Conservation (phyloP, 1,140 invertebrate species). For the Pachyrhynchus sulphureomaculatus region DNA sequence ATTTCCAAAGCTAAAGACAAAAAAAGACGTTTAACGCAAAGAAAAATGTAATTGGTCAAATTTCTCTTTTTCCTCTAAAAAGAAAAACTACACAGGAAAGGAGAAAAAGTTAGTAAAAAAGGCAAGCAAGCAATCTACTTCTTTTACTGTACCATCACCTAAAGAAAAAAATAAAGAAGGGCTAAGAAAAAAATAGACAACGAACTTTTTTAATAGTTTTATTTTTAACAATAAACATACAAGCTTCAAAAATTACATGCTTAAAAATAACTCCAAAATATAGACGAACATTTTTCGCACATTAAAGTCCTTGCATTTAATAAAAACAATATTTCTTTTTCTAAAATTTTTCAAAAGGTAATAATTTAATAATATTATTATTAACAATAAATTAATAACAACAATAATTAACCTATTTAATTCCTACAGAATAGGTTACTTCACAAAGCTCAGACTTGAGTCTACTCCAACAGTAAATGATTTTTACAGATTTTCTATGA, state of each 20-base stretch:
- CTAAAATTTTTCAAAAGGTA: no score
- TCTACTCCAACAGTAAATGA: no score
- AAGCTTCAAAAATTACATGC: slow-evolving; percentile 24
- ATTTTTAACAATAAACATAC: slow-evolving; percentile 30
- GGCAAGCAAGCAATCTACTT: not conserved
- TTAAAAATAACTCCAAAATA: slow-evolving; percentile 9
- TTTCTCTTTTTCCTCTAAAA: not conserved
- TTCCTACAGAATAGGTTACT: no score
- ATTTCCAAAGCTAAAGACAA: no score
- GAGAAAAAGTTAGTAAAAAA: not conserved
- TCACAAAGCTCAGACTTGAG: no score
- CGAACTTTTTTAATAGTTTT: slow-evolving; percentile 7
- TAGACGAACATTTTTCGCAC: not conserved
- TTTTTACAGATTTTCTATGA: no score
- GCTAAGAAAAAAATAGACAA: not conserved
- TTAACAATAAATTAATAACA: no score
- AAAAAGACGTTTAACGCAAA: no score
- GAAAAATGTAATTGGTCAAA: not conserved
- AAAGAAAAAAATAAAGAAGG: not conserved
- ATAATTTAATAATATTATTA: no score
- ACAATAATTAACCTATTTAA: no score
- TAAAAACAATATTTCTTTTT: not conserved
- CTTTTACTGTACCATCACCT: not conserved
- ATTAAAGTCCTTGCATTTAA: not conserved
- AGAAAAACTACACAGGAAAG: not conserved